Evolutionary conservation across 2,113 vertebrate species (phyloP).

Genomic region (Neogale vison): DNA sequence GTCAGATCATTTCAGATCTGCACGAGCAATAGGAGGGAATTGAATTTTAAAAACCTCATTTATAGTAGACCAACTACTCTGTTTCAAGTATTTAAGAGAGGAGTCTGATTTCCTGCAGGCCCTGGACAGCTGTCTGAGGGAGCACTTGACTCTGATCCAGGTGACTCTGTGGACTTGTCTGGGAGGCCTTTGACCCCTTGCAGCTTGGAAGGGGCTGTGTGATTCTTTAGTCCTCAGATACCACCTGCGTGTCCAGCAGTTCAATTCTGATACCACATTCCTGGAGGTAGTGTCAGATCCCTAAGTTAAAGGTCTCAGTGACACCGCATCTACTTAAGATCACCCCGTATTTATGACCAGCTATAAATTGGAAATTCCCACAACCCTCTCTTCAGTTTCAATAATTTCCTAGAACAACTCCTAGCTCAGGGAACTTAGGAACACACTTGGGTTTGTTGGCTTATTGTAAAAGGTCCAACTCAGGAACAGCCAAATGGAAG

Average conservation of each 20-base stretch:
- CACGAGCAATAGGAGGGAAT: constrained; percentile 76
- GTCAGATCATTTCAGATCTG: constrained; percentile 81
- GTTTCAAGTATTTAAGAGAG: constrained; percentile 67
- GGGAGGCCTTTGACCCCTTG: neutral
- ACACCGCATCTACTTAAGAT: neutral
- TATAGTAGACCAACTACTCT: constrained; percentile 73
- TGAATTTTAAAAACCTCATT: constrained; percentile 81
- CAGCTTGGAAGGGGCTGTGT: neutral
- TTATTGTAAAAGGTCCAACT: constrained; percentile 26
- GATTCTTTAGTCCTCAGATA: neutral
- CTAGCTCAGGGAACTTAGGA: constrained; percentile 8
- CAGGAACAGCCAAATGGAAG: constrained; percentile 14
- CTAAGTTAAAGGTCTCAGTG: neutral
- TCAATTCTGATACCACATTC: neutral
- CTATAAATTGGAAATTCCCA: neutral
- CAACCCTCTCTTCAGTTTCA: neutral
- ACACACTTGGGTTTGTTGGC: neutral
- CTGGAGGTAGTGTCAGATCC: neutral
- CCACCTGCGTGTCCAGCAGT: neutral
- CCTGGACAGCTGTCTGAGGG: constrained; percentile 68
- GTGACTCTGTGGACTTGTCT: neutral
- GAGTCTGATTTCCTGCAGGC: constrained; percentile 65
- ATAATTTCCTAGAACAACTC: neutral
- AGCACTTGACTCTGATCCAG: constrained; percentile 43
- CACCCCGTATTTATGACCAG: neutral